Evolutionary conservation across 2,113 vertebrate genomes (phyloP).

Genomic region (Rhinolophus sinicus): DNA sequence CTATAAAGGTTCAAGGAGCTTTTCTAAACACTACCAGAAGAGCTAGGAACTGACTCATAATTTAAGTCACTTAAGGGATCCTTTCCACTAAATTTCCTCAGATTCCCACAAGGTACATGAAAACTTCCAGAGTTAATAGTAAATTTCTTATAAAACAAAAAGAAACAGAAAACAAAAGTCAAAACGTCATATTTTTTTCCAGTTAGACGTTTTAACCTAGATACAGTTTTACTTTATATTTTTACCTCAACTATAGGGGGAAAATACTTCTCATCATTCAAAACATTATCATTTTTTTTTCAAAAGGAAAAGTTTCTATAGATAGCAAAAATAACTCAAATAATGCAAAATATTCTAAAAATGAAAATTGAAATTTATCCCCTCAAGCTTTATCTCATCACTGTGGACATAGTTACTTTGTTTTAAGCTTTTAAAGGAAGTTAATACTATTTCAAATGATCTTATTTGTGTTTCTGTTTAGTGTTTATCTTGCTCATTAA

Average conservation of each 20-base stretch:
- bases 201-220: neutral
- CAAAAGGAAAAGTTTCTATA: neutral
- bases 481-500: neutral
- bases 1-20: conserved; percentile 55
- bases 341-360: conserved; percentile 13
- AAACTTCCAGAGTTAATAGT: conserved; percentile 42
- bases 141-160: conserved; percentile 43
- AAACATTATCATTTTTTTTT: neutral
- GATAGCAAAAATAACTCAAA: neutral
- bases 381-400: neutral
- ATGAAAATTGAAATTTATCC: neutral
- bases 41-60: conserved; percentile 45
- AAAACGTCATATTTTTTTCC: conserved; percentile 39
- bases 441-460: neutral
- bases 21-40: conserved; percentile 48
- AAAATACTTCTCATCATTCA: neutral
- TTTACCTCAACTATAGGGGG: neutral
- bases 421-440: conserved; percentile 6
- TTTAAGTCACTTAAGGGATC: conserved; percentile 54
- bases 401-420: neutral
- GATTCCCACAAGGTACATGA: conserved; percentile 35
- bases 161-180: conserved; percentile 52
- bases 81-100: conserved; percentile 47
- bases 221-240: neutral
- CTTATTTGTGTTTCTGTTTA: neutral